Evolutionary conservation across 1,140 invertebrate species (phyloP).

Genomic region (Pseudomyrmex flavicornis): DNA sequence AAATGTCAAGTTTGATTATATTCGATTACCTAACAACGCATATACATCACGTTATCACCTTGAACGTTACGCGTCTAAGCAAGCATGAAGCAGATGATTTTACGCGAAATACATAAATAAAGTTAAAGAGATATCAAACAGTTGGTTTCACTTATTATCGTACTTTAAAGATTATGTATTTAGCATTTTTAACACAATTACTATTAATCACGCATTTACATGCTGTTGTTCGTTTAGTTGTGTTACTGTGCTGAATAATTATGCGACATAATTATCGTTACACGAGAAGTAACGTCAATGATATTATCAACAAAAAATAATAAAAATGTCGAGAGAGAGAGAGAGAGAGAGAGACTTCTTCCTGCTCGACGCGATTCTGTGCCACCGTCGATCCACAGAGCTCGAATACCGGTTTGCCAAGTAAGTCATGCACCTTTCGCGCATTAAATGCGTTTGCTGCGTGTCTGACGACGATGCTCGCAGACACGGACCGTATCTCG

Average conservation of each 20-base stretch:
- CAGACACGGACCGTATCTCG: neutral
- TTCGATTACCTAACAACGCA: neutral
- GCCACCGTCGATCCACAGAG: conserved; percentile 49
- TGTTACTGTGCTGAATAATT: neutral
- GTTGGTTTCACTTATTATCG: no score
- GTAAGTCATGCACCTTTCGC: conserved; percentile 54
- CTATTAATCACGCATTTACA: neutral
- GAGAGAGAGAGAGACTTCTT: conserved; percentile 16
- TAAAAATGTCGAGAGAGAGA: neutral
- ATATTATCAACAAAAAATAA: neutral
- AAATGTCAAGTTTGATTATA: neutral
- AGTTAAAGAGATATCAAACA: no score
- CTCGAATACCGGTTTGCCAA: conserved; percentile 65
- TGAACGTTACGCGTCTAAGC: conserved; percentile 15
- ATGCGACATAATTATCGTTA: neutral
- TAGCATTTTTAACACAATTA: no score
- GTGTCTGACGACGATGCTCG: neutral
- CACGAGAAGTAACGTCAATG: neutral
- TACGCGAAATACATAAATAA: neutral
- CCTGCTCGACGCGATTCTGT: conserved; percentile 54
- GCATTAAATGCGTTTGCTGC: conserved; percentile 5
- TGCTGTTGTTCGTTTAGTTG: neutral
- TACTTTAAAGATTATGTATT: no score
- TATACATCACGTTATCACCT: conserved; percentile 13
- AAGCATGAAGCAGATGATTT: neutral